Conservation (phyloP, 2,888 invertebrate genomes). For the Stratiomys singularior region DNA sequence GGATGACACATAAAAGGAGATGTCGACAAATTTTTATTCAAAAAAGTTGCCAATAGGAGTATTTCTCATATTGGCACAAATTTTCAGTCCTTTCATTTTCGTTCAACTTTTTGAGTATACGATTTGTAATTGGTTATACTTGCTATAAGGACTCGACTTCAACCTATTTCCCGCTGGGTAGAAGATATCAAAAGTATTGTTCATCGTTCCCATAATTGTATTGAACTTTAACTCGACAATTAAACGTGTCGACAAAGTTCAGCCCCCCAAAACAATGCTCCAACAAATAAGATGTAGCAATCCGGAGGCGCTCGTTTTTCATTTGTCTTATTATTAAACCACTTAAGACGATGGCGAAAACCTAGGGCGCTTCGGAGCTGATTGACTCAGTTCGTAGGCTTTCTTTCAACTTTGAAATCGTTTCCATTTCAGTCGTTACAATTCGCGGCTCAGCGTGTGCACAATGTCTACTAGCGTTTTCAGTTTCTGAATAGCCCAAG, state of each 20-base stretch:
- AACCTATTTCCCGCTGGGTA: too few relatives aligned
- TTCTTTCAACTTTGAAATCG: background rate
- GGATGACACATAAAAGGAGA: too few relatives aligned
- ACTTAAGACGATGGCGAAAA: conserved; percentile 6
- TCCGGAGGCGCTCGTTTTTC: conserved; percentile 10
- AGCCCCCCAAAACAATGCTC: conserved; percentile 32
- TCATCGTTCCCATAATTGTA: conserved; percentile 12
- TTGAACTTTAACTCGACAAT: conserved; percentile 45
- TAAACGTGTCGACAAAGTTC: conserved; percentile 38
- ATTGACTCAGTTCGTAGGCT: background rate
- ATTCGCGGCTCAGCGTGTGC: background rate
- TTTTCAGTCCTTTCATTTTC: too few relatives aligned
- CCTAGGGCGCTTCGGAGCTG: conserved; percentile 1
- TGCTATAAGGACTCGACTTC: too few relatives aligned
- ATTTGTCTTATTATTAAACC: conserved; percentile 30
- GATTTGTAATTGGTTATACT: too few relatives aligned
- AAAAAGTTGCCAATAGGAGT: too few relatives aligned
- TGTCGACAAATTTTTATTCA: too few relatives aligned
- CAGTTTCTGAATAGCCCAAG: background rate
- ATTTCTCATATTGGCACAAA: too few relatives aligned
- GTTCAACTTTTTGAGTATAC: too few relatives aligned
- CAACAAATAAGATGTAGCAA: background rate
- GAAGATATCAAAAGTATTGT: too few relatives aligned
- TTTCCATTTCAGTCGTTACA: background rate
- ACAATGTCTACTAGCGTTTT: background rate